A percentile compares a stretch with the other conserved stretches of the same genome.
These are phyloP conservation scores for Ostrea denselamellosa DNA, from an alignment of 1,140 invertebrate genomes.

Conservation along the genomic window DNA sequence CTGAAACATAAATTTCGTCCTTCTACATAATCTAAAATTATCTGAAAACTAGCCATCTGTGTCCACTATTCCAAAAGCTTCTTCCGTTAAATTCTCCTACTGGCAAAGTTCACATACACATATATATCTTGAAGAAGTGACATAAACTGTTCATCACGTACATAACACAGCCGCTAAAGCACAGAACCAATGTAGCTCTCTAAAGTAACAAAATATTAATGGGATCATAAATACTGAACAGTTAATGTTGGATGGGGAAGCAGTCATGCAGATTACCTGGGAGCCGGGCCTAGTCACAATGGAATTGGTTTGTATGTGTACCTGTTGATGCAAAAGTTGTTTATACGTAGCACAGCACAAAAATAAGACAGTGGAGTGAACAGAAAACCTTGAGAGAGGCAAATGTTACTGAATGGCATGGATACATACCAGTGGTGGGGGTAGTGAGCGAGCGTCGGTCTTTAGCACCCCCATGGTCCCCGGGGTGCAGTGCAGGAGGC, in stretches of 20 bases:
- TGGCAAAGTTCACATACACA: not conserved
- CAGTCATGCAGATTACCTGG: constrained; percentile 40
- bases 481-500: constrained; percentile 76
- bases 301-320: constrained; percentile 34
- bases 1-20: not conserved
- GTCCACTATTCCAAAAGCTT: not conserved
- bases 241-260: constrained; percentile 18
- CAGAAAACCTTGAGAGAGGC: constrained; percentile 20
- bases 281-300: constrained; percentile 34
- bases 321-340: constrained; percentile 38
- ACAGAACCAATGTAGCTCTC: constrained; percentile 17
- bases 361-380: constrained; percentile 30
- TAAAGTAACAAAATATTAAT: constrained; percentile 22
- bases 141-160: not conserved
- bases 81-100: not conserved
- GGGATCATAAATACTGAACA: constrained; percentile 25
- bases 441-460: constrained; percentile 64
- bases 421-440: constrained; percentile 65
- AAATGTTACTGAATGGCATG: not conserved
- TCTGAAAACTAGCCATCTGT: not conserved
- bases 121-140: not conserved
- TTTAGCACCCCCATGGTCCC: constrained; percentile 73
- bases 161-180: not conserved
- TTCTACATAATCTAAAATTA: not conserved
- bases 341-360: constrained; percentile 31